Evolutionary conservation across 2,797 vertebrate species (phyloP).

Genomic region (Poecilia gillii): DNA sequence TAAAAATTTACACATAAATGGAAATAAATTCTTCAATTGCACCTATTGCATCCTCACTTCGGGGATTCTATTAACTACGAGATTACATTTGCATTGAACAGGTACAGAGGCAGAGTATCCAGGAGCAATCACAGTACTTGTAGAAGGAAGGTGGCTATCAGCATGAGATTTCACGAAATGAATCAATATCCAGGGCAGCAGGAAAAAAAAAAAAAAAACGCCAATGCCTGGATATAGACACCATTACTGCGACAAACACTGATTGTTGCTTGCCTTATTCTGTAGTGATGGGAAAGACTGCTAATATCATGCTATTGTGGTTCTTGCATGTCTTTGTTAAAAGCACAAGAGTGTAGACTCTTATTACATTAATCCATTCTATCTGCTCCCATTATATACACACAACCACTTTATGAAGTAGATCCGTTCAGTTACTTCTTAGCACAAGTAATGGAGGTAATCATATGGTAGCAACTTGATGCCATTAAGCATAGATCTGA

Average conservation of each 20-base stretch:
- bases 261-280: conserved; percentile 9
- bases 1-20: conserved; percentile 18
- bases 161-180: conserved; percentile 42
- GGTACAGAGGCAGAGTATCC: conserved; percentile 25
- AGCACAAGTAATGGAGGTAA: background rate
- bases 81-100: conserved; percentile 27
- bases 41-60: conserved; percentile 8
- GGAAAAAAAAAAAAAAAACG: conserved; percentile 29
- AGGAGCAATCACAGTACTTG: conserved; percentile 37
- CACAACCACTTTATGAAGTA: background rate
- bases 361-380: background rate
- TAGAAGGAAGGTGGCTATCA: conserved; percentile 46
- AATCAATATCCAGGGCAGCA: conserved; percentile 54
- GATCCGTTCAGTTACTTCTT: background rate
- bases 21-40: conserved; percentile 7
- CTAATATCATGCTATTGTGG: background rate
- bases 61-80: conserved; percentile 18
- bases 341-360: background rate
- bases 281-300: conserved; percentile 15
- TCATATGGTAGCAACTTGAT: background rate
- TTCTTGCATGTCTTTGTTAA: background rate
- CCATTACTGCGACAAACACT: conserved; percentile 23
- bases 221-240: conserved; percentile 41
- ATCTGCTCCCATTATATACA: background rate
- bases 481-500: background rate